Percentiles rank a stretch among this genome's conserved stretches.
phyloP scores from a whole-genome alignment of 2,888 invertebrate genomes.

The Salpingus planirostris region DNA sequence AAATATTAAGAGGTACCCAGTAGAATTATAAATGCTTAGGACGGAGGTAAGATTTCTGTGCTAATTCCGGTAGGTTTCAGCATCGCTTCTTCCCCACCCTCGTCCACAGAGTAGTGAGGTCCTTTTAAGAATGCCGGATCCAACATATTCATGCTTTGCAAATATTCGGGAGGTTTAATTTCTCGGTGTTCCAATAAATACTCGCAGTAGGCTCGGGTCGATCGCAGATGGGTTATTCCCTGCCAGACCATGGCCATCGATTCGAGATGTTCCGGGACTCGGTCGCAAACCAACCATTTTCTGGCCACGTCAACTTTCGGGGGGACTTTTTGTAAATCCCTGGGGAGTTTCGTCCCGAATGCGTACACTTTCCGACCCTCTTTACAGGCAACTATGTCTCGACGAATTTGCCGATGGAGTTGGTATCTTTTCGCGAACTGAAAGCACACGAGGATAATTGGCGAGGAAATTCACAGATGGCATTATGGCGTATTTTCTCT shows the following conservation, averaged over 20 bases:
- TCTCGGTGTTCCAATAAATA: constrained; percentile 49
- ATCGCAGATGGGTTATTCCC: constrained; percentile 53
- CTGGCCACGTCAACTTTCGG: constrained; percentile 45
- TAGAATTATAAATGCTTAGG: too few species aligned
- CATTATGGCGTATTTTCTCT: too few species aligned
- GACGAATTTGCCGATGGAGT: constrained; percentile 44
- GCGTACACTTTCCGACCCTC: constrained; percentile 43
- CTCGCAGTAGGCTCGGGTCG: constrained; percentile 49
- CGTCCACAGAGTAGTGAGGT: not conserved
- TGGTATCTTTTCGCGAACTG: constrained; percentile 45
- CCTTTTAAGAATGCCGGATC: constrained; percentile 17
- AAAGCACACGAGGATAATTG: too few species aligned
- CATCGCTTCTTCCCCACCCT: not conserved
- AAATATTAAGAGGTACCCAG: too few species aligned
- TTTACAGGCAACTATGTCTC: constrained; percentile 45
- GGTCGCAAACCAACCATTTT: constrained; percentile 48
- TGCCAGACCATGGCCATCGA: constrained; percentile 56
- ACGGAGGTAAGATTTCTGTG: too few species aligned
- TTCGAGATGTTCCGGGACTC: constrained; percentile 49
- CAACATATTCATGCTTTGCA: constrained; percentile 47
- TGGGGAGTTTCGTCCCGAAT: constrained; percentile 47
- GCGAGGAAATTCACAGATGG: too few species aligned
- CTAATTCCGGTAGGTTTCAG: too few species aligned
- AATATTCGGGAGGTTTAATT: constrained; percentile 46
- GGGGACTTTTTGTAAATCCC: constrained; percentile 43